Conservation (phyloP, 2,113 vertebrate genomes). For the Cepphus grylle region DNA sequence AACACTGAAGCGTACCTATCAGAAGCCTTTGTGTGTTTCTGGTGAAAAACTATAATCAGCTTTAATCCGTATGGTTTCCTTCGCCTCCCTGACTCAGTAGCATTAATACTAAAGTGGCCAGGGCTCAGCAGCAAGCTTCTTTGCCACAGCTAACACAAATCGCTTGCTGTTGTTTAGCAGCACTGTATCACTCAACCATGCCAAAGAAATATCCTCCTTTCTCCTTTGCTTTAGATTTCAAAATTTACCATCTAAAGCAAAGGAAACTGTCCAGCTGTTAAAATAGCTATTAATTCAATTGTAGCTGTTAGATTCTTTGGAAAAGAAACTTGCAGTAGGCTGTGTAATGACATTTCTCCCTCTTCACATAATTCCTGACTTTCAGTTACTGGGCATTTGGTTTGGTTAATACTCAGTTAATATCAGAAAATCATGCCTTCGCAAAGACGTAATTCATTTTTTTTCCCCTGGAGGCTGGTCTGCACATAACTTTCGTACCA, state of each 20-base stretch:
- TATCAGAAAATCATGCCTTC: not conserved
- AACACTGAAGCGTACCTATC: not conserved
- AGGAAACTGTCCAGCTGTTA: not conserved
- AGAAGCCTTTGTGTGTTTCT: not conserved
- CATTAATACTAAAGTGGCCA: not conserved
- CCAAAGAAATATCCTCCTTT: not conserved
- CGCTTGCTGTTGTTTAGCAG: not conserved
- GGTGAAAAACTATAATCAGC: not conserved
- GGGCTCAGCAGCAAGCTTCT: not conserved
- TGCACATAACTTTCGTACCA: not conserved
- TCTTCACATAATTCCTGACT: not conserved
- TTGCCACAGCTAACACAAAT: not conserved
- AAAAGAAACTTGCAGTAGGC: not conserved
- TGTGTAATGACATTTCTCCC: not conserved
- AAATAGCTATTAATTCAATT: not conserved
- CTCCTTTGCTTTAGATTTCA: not conserved
- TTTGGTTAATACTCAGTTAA: not conserved
- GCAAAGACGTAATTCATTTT: not conserved
- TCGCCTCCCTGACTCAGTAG: not conserved
- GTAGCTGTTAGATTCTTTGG: not conserved
- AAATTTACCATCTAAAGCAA: not conserved
- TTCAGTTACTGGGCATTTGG: not conserved
- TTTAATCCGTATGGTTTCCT: not conserved
- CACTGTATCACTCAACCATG: not conserved
- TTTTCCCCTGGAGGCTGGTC: not conserved